Conservation (phyloP, 2,888 invertebrate genomes). For the Polyommatus icarus region DNA sequence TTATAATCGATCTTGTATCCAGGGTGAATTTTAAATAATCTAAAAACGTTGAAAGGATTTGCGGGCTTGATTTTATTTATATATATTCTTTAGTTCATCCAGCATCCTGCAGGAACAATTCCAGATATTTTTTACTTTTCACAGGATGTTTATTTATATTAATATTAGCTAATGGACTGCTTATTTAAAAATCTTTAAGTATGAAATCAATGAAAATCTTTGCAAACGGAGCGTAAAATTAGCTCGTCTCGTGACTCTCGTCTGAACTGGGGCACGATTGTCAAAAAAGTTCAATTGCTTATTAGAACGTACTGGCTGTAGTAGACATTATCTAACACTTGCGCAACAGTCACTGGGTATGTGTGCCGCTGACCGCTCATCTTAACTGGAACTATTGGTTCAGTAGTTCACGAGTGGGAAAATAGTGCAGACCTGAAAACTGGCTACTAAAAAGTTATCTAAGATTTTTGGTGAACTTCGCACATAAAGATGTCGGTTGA, state of each 20-base stretch:
- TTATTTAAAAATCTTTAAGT: too few species aligned
- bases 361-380: conserved; percentile 42
- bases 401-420: neutral
- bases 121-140: too few species aligned
- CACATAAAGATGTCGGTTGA: too few species aligned
- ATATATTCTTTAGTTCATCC: too few species aligned
- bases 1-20: neutral
- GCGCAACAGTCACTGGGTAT: conserved; percentile 51
- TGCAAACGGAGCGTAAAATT: neutral
- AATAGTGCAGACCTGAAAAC: neutral
- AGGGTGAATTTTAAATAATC: neutral
- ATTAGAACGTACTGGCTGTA: conserved; percentile 50
- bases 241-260: neutral
- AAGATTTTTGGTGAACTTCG: too few species aligned
- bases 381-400: conserved; percentile 31
- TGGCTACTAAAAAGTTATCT: neutral
- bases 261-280: neutral
- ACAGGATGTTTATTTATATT: too few species aligned
- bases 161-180: too few species aligned
- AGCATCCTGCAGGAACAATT: too few species aligned
- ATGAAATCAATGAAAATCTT: neutral
- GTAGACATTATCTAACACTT: conserved; percentile 64
- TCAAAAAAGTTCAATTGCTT: conserved; percentile 42
- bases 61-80: too few species aligned
- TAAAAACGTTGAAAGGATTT: too few species aligned